Percentiles rank a stretch among this genome's conserved stretches.
These are phyloP conservation scores for Isurus oxyrinchus DNA, from an alignment of 2,113 vertebrate genomes.

Conservation along the genomic window DNA sequence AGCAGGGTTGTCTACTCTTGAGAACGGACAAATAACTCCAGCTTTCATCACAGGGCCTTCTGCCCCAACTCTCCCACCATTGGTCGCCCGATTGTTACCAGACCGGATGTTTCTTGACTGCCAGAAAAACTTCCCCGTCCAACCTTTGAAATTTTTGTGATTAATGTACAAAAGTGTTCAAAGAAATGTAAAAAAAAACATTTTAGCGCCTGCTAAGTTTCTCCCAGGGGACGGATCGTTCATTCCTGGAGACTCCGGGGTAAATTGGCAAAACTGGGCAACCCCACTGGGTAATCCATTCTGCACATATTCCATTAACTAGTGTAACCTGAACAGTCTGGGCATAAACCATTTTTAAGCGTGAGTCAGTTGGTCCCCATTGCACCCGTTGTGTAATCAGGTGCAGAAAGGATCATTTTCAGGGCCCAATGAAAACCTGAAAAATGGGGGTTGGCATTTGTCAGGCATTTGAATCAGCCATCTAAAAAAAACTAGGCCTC, in stretches of 20 bases:
- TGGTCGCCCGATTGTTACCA: not conserved
- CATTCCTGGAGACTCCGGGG: no score
- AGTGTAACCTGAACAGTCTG: not conserved
- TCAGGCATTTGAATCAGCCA: not conserved
- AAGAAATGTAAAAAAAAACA: not conserved
- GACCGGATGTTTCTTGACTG: not conserved
- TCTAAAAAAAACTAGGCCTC: not conserved
- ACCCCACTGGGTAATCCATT: not conserved
- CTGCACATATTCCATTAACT: not conserved
- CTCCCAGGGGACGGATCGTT: no score
- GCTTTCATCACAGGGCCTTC: no score
- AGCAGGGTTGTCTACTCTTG: no score
- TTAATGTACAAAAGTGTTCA: not conserved
- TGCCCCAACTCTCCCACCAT: no score
- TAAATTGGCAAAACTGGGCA: no score
- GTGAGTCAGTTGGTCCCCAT: not conserved
- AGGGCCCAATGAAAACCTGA: not conserved
- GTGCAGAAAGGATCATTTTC: not conserved
- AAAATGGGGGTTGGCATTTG: not conserved
- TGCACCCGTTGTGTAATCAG: not conserved
- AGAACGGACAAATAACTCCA: no score
- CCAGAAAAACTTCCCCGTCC: no score
- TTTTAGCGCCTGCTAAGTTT: not conserved
- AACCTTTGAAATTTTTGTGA: not conserved
- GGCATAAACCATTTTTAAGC: not conserved